Evolutionary conservation across 2,797 vertebrate genomes (phyloP).

Genomic region (Furcifer pardalis): DNA sequence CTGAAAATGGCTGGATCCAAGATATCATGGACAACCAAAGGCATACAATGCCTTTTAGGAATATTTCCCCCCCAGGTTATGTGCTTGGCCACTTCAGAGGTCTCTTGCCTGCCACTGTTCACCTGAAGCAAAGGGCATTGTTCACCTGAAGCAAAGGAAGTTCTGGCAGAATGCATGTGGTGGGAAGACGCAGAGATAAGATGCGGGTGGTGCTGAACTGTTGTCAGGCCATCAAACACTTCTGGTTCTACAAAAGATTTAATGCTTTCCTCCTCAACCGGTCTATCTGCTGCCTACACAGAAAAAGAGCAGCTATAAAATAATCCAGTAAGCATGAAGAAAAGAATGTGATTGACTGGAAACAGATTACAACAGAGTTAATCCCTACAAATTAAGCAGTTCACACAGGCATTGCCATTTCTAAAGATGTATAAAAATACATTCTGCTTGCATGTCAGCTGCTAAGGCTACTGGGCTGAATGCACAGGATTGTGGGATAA

Average conservation of each 20-base stretch:
- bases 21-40: not conserved
- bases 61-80: not conserved
- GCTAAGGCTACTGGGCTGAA: not conserved
- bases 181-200: not conserved
- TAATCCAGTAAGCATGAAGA: not conserved
- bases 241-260: not conserved
- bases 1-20: not conserved
- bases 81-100: not conserved
- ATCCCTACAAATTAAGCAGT: not conserved
- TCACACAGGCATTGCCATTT: not conserved
- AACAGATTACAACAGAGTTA: not conserved
- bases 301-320: not conserved
- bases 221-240: fast-evolving
- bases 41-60: not conserved
- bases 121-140: not conserved
- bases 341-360: not conserved
- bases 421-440: not conserved
- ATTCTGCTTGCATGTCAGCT: not conserved
- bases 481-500: not conserved
- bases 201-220: not conserved
- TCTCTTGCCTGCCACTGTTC: slow-evolving; percentile 1
- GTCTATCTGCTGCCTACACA: slow-evolving; percentile 1
- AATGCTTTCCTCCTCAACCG: not conserved
- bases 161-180: not conserved
- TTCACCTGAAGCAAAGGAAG: not conserved